Conservation (phyloP, 2,888 invertebrate genomes). For the Megastigmus dorsalis region DNA sequence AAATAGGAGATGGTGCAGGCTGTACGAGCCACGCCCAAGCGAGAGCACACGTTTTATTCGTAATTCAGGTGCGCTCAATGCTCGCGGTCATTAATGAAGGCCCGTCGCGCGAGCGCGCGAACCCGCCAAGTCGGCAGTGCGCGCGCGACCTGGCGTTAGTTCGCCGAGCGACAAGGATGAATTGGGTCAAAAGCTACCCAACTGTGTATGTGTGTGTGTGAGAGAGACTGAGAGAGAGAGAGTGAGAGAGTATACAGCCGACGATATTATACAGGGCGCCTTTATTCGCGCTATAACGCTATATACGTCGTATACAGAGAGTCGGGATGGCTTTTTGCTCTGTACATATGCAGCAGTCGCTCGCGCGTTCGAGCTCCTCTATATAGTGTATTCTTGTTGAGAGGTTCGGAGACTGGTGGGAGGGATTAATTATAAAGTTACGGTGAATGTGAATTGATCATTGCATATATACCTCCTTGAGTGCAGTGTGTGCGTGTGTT, state of each 20-base stretch:
- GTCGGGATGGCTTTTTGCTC: too few relatives aligned
- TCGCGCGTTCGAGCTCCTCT: too few relatives aligned
- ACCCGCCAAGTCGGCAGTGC: conserved; percentile 52
- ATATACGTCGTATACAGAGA: too few relatives aligned
- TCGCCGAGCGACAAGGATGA: conserved; percentile 1
- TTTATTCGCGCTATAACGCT: too few relatives aligned
- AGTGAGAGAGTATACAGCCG: background rate
- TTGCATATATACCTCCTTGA: background rate
- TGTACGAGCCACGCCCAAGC: conserved; percentile 33
- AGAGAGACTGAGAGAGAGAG: background rate
- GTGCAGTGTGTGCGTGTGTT: too few relatives aligned
- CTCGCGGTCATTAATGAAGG: conserved; percentile 57
- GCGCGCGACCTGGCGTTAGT: too few relatives aligned
- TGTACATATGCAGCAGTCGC: too few relatives aligned
- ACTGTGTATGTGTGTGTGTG: too few relatives aligned
- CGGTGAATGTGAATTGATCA: background rate
- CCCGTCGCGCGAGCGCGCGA: background rate
- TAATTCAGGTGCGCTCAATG: conserved; percentile 34
- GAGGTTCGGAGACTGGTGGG: too few relatives aligned
- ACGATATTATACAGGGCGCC: too few relatives aligned
- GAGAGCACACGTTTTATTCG: conserved; percentile 16
- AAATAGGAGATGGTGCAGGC: background rate
- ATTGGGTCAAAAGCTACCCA: conserved; percentile 48
- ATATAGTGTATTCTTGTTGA: too few relatives aligned
- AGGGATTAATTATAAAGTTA: conserved; percentile 35